Evolutionary conservation across 2,797 vertebrate genomes (phyloP).

Genomic region (Oophaga sylvatica): DNA sequence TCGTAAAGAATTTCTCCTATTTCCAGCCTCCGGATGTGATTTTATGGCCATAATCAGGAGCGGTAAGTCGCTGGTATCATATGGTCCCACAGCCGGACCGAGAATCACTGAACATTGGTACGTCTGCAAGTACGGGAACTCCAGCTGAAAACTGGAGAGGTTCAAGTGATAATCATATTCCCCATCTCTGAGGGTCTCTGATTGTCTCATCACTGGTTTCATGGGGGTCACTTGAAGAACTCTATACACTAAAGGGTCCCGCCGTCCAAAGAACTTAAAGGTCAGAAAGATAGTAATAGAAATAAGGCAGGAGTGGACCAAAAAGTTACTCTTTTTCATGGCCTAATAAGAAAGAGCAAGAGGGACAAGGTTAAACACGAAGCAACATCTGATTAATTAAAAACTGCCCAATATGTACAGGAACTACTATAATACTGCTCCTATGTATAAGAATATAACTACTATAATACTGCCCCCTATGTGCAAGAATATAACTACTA

Average conservation of each 20-base stretch:
- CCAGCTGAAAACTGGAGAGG: neutral
- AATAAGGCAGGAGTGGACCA: neutral
- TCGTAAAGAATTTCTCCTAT: neutral
- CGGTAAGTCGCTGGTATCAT: neutral
- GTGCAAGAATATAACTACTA: too few relatives aligned
- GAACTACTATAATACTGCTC: too few relatives aligned
- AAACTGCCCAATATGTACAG: too few relatives aligned
- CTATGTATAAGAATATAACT: too few relatives aligned
- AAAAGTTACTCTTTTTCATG: neutral
- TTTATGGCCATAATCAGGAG: constrained; percentile 59
- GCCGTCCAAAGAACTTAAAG: neutral
- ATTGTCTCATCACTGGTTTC: neutral
- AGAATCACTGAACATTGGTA: constrained; percentile 14
- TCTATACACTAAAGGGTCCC: fast-evolving
- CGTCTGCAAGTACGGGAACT: constrained; percentile 30
- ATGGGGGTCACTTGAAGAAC: neutral
- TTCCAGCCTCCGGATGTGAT: neutral
- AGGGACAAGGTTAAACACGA: too few relatives aligned
- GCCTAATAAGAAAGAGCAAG: neutral
- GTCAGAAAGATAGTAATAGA: neutral
- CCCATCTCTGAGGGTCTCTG: constrained; percentile 24
- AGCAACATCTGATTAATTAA: too few relatives aligned
- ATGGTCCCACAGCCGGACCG: neutral
- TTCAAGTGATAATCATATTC: neutral
- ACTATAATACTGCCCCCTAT: too few relatives aligned